phyloP scores from a whole-genome alignment of 2,113 vertebrate species.

The Hypocryptadius cinnamomeus region DNA sequence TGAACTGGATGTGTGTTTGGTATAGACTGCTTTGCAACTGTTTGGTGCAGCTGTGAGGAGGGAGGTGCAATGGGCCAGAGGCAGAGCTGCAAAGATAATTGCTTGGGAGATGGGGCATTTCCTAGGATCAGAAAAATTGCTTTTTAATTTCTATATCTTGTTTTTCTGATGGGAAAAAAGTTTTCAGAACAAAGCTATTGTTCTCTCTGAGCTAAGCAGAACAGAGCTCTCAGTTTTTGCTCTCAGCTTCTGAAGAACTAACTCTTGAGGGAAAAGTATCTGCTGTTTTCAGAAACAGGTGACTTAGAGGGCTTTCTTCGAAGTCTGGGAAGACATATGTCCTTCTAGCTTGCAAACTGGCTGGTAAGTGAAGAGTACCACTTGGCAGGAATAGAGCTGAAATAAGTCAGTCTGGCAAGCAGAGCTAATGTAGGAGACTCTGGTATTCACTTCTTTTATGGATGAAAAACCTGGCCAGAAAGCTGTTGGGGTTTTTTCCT shows the following conservation, averaged over 20 bases:
- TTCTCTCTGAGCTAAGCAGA: background rate
- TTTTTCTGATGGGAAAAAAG: background rate
- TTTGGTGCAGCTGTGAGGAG: background rate
- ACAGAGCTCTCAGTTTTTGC: background rate
- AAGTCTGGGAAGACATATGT: background rate
- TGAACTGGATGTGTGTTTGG: background rate
- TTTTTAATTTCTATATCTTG: background rate
- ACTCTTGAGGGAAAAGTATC: background rate
- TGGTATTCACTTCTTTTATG: background rate
- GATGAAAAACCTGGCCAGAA: background rate
- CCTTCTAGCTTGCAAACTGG: background rate
- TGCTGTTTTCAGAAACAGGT: background rate
- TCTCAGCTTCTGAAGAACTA: background rate
- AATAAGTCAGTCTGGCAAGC: background rate
- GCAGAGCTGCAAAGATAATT: background rate
- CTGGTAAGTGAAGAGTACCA: background rate
- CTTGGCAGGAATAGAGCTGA: background rate
- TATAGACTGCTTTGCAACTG: background rate
- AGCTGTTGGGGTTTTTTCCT: fast-evolving
- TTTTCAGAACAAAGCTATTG: background rate
- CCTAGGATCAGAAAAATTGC: background rate
- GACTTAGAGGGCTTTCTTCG: background rate
- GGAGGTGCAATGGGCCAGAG: background rate
- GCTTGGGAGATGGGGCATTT: background rate
- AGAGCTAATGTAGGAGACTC: background rate